Evolutionary conservation across 2,797 vertebrate genomes (phyloP), one percentile per base, ranked within the genome.

Genomic region (Tiaroga cobitis): DNA sequence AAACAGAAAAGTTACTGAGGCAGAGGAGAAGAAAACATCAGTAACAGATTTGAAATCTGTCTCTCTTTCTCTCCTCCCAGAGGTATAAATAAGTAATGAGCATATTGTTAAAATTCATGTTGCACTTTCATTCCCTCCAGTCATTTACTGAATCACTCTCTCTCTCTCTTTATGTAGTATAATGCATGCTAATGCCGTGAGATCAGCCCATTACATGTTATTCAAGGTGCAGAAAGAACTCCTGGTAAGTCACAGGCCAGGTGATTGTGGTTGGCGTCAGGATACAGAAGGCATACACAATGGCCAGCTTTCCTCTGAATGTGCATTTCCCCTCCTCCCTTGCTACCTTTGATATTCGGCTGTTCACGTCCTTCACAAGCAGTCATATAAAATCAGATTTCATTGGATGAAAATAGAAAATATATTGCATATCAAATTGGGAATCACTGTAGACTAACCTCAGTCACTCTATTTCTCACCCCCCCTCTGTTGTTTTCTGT

Each of bases 1-100:
- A 67, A 82, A 43, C 43, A 86, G 51, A 81, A 84, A 86, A 68
- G 51, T 65, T 83, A 68, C 65, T 76, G 81, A 70, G 26, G 70
- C 51, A 75, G 76, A 70, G 80, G 54, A 84, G 19, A 72, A 37
- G 56, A 89, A 81, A 37, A 75, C 65, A 87, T 83, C 49, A 75
- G 80, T 80, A 80, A 83, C 80, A 82, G 59, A 83, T 77, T 49
- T 65, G 26, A 61, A 65, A 79, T 80, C 34, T 77, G 29, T 72
- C 37, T 85, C 63, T 51, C 49, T 65, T 24, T 72, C 39, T 83
- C 49, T 69, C 39, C 80, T 82, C 73, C 75, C 34, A 37, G 81
- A 84, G 80, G 76, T 82, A 78, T 89, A 89, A 90, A 89, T 90
- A 86, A 89, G 79, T 89, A 88, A 90, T 90, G 86, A 90, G 86